Evolutionary conservation across 2,888 invertebrate species (phyloP), one percentile per base, ranked within the genome.

Genomic region (Conops quadrifasciatus): DNA sequence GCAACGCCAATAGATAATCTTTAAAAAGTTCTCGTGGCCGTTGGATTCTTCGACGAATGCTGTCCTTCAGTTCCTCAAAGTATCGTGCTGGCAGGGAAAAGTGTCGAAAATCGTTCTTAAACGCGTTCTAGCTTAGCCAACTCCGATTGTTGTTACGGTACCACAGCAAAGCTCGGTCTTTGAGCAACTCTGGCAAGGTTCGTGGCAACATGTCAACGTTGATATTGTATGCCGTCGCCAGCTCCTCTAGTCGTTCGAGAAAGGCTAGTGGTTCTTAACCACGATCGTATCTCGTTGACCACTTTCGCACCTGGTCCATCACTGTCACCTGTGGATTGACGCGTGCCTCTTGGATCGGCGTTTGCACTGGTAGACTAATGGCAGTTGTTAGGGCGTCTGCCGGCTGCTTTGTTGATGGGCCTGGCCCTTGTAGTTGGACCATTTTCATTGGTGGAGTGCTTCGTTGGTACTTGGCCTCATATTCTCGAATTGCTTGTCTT

Each of bases 71-170:
- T 3, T 43, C 1, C 19, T 65, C 71, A 5, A 60, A 51, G 26
- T 60, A 71, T 15, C 71, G 47, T 11, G 36, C 1, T 30, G 71
- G 71, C 7, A 60, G 51, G 60, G 51, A 71, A 19, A 71, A 66
- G 4, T 43, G 30, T 11, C 4, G 43, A n/a, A 71, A 71, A 45
- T 66, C 62, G 11, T 30, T 3, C n/a, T 51, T 62, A 47, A 71
- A 67, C 1, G 26, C 13, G 0, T 13, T 2, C 71, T 63, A 71
- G 2, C 7, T 1, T 15, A 19, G 2, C 71, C 71, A 71, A 1
- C 45, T 53, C 0, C 2, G 11, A 15, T 63, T 51, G 45, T 71
- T 63, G 30, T 67, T 71, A 9, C 63, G 53, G n/a, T 26, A 71
- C 67, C 71, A 71, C 0, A 26, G 16, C 13, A 71, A 16, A 0